These are phyloP conservation scores for Elymnias hypermnestra DNA, from an alignment of 1,140 invertebrate genomes.

Conservation along the genomic window DNA sequence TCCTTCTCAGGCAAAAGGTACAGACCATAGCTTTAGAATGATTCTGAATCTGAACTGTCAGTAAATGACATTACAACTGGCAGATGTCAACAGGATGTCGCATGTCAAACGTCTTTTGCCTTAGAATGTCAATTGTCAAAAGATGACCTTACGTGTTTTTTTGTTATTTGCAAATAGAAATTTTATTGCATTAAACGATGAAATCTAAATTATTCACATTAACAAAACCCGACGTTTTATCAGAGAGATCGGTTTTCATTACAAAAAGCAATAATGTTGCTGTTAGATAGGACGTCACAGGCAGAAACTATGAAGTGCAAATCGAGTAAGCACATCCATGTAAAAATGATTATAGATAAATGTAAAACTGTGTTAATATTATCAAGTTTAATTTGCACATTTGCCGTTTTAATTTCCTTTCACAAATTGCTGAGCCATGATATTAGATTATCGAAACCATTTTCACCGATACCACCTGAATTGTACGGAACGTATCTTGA, in stretches of 20 bases:
- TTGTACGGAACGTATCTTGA: slow-evolving; percentile 60
- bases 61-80: too few relatives aligned
- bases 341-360: slow-evolving; percentile 56
- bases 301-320: slow-evolving; percentile 49
- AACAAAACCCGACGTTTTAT: slow-evolving; percentile 35
- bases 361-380: slow-evolving; percentile 64
- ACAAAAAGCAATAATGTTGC: slow-evolving; percentile 45
- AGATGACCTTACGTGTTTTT: slow-evolving; percentile 58
- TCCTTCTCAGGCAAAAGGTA: too few relatives aligned
- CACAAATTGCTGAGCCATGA: slow-evolving; percentile 58
- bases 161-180: slow-evolving; percentile 55
- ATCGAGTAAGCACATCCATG: slow-evolving; percentile 32
- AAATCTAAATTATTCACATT: slow-evolving; percentile 48
- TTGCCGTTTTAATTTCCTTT: slow-evolving; percentile 57
- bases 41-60: too few relatives aligned
- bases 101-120: not conserved
- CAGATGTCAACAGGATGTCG: too few relatives aligned
- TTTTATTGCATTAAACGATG: slow-evolving; percentile 55
- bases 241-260: slow-evolving; percentile 26
- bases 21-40: too few relatives aligned
- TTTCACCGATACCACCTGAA: slow-evolving; percentile 60
- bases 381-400: slow-evolving; percentile 59
- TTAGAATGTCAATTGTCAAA: not conserved
- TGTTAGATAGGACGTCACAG: slow-evolving; percentile 46
- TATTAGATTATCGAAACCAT: slow-evolving; percentile 55